Base-by-base conservation (phyloP, 2,113 vertebrate species). In the Ancistrus triradiatus region DNA sequence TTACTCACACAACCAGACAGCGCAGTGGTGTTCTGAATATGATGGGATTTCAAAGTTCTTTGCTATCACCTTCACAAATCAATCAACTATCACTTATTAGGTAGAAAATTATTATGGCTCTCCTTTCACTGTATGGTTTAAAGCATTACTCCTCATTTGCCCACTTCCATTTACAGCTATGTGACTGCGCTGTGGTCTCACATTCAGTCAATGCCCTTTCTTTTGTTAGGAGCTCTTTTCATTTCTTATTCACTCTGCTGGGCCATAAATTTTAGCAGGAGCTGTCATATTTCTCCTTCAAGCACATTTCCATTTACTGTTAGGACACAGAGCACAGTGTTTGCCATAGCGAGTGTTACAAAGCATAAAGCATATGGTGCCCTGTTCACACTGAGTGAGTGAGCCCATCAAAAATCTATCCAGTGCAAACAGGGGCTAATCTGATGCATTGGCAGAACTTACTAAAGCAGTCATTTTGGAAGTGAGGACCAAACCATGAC, bases 261-360 rank as follows among this genome's bases (percentile, higher is more conserved):
- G 48, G 40, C 19, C 28, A 60, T 59, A 71, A 74, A 69, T 65
- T 53, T 56, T n/a, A 60, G 42, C 22, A 44, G 49, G 56, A 43
- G 49, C 61, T 44, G 64, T 60, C 71, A 65, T 42, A 69, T 60
- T 74, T 69, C 71, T 64, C 60, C 71, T 73, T 69, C 60, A 48
- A 13, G 44, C 56, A 57, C 65, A 47, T 48, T 49, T 49, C 53
- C 7, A 14, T 15, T 68, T 21, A 18, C 21, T 22, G 28, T 58
- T 40, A 40, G 33, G 47, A 68, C 59, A 19, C 9, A 37, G 65
- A 68, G 68, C 38, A 13, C 40, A 59, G 61, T 46, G 35, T 10
- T 24, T 52, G 59, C 53, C 64, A 44, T 19, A 42, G 70, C 47
- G 48, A 58, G 57, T 37, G 18, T 4, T 49, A 18, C 27, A 13